Evolutionary conservation across 35 echinoderm and acorn worm species (phyloP).

Genomic region (Anneissia japonica): DNA sequence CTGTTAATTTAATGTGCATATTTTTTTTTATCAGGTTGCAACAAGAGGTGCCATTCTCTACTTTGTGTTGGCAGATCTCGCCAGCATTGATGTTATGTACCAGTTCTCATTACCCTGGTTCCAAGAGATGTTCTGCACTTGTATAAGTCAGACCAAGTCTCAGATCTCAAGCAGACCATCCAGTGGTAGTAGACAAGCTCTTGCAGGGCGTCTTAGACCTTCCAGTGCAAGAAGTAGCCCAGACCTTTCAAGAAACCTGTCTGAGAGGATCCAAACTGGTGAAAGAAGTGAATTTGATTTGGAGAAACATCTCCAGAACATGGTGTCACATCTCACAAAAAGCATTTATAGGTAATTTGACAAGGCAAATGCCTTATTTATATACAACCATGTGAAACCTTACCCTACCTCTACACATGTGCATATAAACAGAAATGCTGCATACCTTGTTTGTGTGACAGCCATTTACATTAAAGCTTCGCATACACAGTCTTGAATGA

Average conservation of each 20-base stretch:
- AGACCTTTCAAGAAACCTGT: slow-evolving; percentile 39
- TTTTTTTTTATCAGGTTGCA: slow-evolving; percentile 63
- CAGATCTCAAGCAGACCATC: slow-evolving; percentile 26
- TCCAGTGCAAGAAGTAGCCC: slow-evolving; percentile 82
- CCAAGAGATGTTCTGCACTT: slow-evolving; percentile 76
- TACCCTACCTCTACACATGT: too few relatives aligned
- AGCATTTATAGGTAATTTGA: slow-evolving; percentile 84
- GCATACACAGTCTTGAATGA: too few relatives aligned
- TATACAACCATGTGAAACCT: too few relatives aligned
- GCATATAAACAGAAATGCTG: too few relatives aligned
- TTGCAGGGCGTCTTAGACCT: slow-evolving; percentile 58
- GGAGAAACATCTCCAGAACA: slow-evolving; percentile 58
- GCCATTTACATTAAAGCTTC: too few relatives aligned
- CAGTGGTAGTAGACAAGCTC: not conserved
- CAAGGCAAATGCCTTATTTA: too few relatives aligned
- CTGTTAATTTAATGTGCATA: not conserved
- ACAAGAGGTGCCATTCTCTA: slow-evolving; percentile 90
- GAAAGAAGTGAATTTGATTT: slow-evolving; percentile 56
- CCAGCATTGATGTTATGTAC: slow-evolving; percentile 96
- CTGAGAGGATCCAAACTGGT: slow-evolving; percentile 5
- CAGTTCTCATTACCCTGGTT: slow-evolving; percentile 95
- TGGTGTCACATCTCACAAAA: slow-evolving; percentile 87
- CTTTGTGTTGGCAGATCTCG: slow-evolving; percentile 89
- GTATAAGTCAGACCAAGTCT: slow-evolving; percentile 49
- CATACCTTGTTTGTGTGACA: too few relatives aligned